phyloP scores from a whole-genome alignment of 2,888 invertebrate species.

The Tanytarsus gracilentus region DNA sequence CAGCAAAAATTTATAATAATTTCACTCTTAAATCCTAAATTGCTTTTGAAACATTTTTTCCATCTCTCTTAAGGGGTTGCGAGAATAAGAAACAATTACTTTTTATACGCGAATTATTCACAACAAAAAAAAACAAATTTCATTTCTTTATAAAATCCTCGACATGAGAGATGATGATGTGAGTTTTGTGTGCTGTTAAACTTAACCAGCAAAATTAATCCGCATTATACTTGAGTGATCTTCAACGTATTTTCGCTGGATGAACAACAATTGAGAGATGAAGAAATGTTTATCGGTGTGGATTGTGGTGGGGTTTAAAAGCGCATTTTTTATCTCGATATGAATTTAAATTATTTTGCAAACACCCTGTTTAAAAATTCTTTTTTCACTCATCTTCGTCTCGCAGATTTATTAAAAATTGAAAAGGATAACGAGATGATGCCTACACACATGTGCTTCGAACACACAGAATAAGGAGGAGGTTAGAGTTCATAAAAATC shows the following conservation, averaged over 20 bases:
- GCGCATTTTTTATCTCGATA: too few relatives aligned
- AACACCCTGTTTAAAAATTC: background rate
- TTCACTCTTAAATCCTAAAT: slow-evolving; percentile 6
- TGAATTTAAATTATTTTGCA: background rate
- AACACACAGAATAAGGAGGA: too few relatives aligned
- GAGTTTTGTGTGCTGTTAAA: slow-evolving; percentile 8
- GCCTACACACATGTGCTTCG: too few relatives aligned
- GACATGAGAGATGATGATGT: too few relatives aligned
- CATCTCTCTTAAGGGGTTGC: background rate
- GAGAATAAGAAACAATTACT: background rate
- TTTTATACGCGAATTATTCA: background rate
- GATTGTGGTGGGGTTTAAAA: too few relatives aligned
- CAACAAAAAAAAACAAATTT: background rate
- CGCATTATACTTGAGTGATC: slow-evolving; percentile 11
- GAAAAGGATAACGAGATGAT: too few relatives aligned
- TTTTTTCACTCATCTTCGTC: too few relatives aligned
- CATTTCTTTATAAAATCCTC: too few relatives aligned
- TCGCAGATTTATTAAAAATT: too few relatives aligned
- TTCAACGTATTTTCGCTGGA: background rate
- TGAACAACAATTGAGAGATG: background rate
- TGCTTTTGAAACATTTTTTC: slow-evolving; percentile 1
- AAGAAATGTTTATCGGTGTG: background rate
- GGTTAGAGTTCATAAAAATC: too few relatives aligned
- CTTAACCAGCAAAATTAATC: slow-evolving; percentile 27
- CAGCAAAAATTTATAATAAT: background rate